A percentile compares a stretch with the other conserved stretches of the same genome.
Evolutionary conservation across 1,140 invertebrate genomes (phyloP).

Genomic region (Eumeta japonica): DNA sequence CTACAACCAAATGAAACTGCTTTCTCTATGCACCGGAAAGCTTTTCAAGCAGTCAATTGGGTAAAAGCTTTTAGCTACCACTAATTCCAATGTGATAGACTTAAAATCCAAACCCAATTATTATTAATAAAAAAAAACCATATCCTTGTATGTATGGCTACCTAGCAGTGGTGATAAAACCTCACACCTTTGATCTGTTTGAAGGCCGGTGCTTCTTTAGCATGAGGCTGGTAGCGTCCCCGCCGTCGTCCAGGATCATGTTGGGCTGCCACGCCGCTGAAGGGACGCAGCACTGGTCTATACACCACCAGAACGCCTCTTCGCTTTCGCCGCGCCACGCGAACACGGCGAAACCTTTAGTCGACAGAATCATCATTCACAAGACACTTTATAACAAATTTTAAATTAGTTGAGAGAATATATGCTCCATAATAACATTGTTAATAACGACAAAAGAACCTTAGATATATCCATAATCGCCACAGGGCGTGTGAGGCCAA

Average conservation of each 20-base stretch:
- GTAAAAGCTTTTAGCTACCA: too few species aligned
- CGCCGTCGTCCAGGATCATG: constrained; percentile 97
- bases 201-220: constrained; percentile 97
- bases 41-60: too few species aligned
- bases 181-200: constrained; percentile 86
- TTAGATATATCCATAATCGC: too few species aligned
- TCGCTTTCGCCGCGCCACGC: constrained; percentile 96
- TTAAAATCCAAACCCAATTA: background rate
- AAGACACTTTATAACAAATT: too few species aligned
- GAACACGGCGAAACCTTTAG: constrained; percentile 83
- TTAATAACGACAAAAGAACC: too few species aligned
- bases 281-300: constrained; percentile 84
- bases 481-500: too few species aligned
- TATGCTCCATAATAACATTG: too few species aligned
- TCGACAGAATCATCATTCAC: too few species aligned
- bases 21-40: too few species aligned
- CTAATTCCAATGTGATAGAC: too few species aligned
- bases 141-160: background rate
- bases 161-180: background rate
- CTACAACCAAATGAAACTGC: too few species aligned
- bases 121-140: background rate
- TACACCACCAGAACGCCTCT: constrained; percentile 99
- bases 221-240: constrained; percentile 95
- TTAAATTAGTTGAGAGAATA: too few species aligned
- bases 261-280: constrained; percentile 97